These are phyloP conservation scores for Willowsia nigromaculata DNA, from an alignment of 2,888 invertebrate species.

Conservation along the genomic window DNA sequence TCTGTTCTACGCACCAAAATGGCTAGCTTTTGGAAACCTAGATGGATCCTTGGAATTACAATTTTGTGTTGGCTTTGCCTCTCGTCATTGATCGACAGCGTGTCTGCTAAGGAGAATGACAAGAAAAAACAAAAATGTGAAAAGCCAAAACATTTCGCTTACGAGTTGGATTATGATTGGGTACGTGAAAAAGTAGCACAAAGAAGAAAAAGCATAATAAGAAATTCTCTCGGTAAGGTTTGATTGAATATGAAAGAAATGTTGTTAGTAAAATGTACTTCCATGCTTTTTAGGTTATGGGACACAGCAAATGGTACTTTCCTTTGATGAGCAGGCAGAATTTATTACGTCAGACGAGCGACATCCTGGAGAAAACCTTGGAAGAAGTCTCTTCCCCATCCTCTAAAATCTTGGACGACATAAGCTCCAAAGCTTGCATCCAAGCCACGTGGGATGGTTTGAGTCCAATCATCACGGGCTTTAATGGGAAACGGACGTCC, in stretches of 20 bases:
- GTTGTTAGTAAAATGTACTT: background rate
- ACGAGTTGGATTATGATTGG: slow-evolving; percentile 54
- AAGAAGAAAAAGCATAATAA: background rate
- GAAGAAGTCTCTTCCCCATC: slow-evolving; percentile 4
- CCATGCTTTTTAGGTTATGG: slow-evolving; percentile 41
- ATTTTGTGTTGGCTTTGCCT: background rate
- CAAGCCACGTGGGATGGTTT: slow-evolving; percentile 55
- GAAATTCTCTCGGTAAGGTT: too few relatives aligned
- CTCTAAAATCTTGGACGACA: background rate
- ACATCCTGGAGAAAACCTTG: slow-evolving; percentile 41
- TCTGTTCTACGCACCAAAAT: background rate
- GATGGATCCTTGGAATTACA: background rate
- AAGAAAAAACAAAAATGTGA: slow-evolving; percentile 28
- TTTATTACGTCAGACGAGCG: slow-evolving; percentile 40
- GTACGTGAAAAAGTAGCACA: background rate
- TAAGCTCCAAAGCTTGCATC: slow-evolving; percentile 41
- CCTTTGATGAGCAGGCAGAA: slow-evolving; percentile 52
- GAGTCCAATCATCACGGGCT: slow-evolving; percentile 36
- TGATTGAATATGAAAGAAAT: too few relatives aligned
- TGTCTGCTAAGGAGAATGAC: background rate
- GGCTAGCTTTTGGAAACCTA: background rate
- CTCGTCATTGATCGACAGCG: background rate
- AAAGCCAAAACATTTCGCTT: slow-evolving; percentile 34
- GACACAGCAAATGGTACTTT: slow-evolving; percentile 49
- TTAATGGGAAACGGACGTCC: slow-evolving; percentile 17